Evolutionary conservation across 2,797 vertebrate species (phyloP).

Genomic region (Labeo calbasu): DNA sequence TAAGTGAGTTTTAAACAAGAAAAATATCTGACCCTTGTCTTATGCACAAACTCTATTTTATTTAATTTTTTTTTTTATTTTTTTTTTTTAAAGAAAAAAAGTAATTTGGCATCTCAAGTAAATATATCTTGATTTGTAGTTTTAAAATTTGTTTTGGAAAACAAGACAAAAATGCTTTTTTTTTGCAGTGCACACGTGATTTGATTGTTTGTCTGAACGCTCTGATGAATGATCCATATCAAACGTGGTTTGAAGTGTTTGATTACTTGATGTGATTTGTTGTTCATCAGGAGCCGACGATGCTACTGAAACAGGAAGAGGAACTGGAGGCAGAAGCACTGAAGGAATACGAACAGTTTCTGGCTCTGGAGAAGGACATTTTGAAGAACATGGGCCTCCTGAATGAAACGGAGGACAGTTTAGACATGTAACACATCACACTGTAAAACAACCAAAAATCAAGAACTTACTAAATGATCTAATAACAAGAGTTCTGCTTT

Average conservation of each 20-base stretch:
- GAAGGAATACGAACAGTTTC: conserved; percentile 67
- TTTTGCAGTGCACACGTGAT: neutral
- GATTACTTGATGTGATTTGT: conserved; percentile 7
- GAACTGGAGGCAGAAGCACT: conserved; percentile 65
- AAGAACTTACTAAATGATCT: neutral
- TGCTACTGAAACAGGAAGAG: conserved; percentile 60
- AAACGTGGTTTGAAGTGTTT: neutral
- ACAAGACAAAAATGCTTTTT: neutral
- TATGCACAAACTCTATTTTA: too few relatives aligned
- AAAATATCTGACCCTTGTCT: neutral
- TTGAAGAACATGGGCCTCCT: conserved; percentile 67
- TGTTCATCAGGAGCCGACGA: conserved; percentile 63
- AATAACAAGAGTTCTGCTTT: neutral
- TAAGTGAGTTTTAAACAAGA: neutral
- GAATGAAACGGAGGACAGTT: conserved; percentile 44
- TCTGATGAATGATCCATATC: neutral
- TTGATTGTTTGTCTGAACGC: neutral
- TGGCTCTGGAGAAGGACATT: conserved; percentile 71
- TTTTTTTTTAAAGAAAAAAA: too few relatives aligned
- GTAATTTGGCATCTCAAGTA: neutral
- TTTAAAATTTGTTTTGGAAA: neutral
- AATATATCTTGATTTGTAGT: neutral
- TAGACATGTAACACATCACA: conserved; percentile 51
- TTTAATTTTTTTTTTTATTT: too few relatives aligned
- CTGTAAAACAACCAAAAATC: neutral